Percentiles rank a stretch among this genome's conserved stretches.
These are phyloP conservation scores for Hedya salicella DNA, from an alignment of 2,888 invertebrate species.

Conservation along the genomic window DNA sequence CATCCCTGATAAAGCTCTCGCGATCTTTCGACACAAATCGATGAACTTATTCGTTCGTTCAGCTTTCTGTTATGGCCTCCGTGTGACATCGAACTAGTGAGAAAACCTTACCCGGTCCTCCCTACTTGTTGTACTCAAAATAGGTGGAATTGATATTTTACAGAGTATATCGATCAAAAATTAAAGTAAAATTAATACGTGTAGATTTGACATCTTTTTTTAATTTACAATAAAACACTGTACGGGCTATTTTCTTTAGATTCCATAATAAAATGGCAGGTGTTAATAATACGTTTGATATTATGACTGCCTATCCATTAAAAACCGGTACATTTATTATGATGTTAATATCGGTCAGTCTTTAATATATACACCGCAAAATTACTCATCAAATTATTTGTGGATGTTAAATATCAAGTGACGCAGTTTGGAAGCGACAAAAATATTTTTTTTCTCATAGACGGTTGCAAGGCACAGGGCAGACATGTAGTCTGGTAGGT, in stretches of 20 bases:
- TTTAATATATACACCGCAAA: constrained; percentile 37
- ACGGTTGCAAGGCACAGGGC: background rate
- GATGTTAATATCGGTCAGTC: constrained; percentile 37
- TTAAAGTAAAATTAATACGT: too few species aligned
- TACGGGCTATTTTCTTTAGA: background rate
- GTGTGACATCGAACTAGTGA: too few species aligned
- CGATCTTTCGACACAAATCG: too few species aligned
- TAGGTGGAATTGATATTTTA: too few species aligned
- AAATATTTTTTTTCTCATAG: constrained; percentile 22
- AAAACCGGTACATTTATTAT: constrained; percentile 39
- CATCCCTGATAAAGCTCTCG: too few species aligned
- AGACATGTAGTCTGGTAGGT: constrained; percentile 36
- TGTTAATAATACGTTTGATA: constrained; percentile 25
- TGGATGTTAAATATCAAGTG: constrained; percentile 35
- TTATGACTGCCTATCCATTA: constrained; percentile 31
- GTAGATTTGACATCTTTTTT: background rate
- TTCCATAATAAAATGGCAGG: constrained; percentile 23
- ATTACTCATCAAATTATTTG: constrained; percentile 36
- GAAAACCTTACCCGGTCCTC: too few species aligned
- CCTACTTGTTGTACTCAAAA: too few species aligned
- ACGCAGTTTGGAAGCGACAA: constrained; percentile 30
- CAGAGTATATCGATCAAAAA: background rate
- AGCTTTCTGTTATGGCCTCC: too few species aligned
- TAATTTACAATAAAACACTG: constrained; percentile 7
- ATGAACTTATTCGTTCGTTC: too few species aligned